Percentiles rank a stretch among this genome's conserved stretches.
Evolutionary conservation across 2,113 vertebrate genomes (phyloP).

Genomic region (Panthera leo): DNA sequence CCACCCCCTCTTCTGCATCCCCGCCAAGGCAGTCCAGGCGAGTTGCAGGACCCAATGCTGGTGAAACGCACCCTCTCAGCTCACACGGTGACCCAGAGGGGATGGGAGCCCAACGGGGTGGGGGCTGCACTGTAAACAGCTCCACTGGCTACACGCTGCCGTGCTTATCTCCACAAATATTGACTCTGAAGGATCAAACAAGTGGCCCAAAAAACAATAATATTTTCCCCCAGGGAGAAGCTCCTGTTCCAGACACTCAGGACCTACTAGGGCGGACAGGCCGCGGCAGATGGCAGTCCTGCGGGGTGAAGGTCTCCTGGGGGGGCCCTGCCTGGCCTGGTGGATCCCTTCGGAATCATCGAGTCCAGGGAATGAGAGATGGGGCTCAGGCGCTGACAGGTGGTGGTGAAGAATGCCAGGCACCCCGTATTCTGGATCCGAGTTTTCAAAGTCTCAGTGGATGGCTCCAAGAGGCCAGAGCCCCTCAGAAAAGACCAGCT

Average conservation of each 20-base stretch:
- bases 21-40: not conserved
- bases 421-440: not conserved
- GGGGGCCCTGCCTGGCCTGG: rapidly evolving
- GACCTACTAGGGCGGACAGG: not conserved
- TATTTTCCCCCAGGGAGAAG: constrained; percentile 64
- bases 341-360: not conserved
- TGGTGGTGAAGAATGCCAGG: not conserved
- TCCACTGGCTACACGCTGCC: not conserved
- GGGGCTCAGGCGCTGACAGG: not conserved
- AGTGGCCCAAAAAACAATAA: constrained; percentile 59
- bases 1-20: too few species aligned
- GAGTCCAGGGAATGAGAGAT: not conserved
- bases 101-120: not conserved
- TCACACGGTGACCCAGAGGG: not conserved
- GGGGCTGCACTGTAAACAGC: constrained; percentile 51
- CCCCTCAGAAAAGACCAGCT: not conserved
- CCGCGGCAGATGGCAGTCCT: rapidly evolving
- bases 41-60: not conserved
- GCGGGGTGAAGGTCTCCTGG: not conserved
- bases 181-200: constrained; percentile 68
- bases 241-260: constrained; percentile 3
- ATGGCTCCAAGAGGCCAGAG: not conserved
- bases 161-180: constrained; percentile 77
- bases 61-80: not conserved
- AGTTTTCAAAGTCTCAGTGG: not conserved